Evolutionary conservation across 2,888 invertebrate species (phyloP).

Genomic region (Unio pictorum): DNA sequence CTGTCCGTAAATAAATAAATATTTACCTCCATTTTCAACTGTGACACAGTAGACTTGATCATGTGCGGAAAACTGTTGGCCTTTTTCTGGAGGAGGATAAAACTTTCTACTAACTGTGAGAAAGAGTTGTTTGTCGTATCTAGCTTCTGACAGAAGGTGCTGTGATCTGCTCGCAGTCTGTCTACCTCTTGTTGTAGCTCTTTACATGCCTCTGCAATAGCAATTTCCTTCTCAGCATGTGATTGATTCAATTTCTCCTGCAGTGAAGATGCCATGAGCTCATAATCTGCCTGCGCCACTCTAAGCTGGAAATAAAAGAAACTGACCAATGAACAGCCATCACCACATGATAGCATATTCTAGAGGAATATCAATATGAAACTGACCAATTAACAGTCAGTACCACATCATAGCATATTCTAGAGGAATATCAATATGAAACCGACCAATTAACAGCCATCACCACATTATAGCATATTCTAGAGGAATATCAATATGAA

Average conservation of each 20-base stretch:
- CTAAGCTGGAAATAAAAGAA: slow-evolving; percentile 15
- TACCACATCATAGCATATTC: too few species aligned
- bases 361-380: too few species aligned
- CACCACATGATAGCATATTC: too few species aligned
- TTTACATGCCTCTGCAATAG: too few species aligned
- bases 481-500: too few species aligned
- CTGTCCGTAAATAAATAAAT: too few species aligned
- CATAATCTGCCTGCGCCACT: slow-evolving; percentile 29
- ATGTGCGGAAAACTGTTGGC: slow-evolving; percentile 48
- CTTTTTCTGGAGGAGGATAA: slow-evolving; percentile 45
- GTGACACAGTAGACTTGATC: slow-evolving; percentile 38
- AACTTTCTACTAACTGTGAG: slow-evolving; percentile 43
- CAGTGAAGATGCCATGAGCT: slow-evolving; percentile 25
- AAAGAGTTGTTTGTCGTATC: slow-evolving; percentile 35
- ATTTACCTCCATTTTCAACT: slow-evolving; percentile 48
- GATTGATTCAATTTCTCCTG: slow-evolving; percentile 26
- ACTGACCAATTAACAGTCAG: too few species aligned
- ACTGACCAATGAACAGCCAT: neutral
- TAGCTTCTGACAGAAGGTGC: slow-evolving; percentile 20
- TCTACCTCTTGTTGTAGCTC: slow-evolving; percentile 20
- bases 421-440: too few species aligned
- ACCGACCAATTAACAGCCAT: too few species aligned
- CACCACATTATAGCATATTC: too few species aligned
- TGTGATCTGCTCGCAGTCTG: slow-evolving; percentile 19
- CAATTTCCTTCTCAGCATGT: slow-evolving; percentile 11